Conservation (phyloP, 2,113 vertebrate genomes). For the Numida meleagris region DNA sequence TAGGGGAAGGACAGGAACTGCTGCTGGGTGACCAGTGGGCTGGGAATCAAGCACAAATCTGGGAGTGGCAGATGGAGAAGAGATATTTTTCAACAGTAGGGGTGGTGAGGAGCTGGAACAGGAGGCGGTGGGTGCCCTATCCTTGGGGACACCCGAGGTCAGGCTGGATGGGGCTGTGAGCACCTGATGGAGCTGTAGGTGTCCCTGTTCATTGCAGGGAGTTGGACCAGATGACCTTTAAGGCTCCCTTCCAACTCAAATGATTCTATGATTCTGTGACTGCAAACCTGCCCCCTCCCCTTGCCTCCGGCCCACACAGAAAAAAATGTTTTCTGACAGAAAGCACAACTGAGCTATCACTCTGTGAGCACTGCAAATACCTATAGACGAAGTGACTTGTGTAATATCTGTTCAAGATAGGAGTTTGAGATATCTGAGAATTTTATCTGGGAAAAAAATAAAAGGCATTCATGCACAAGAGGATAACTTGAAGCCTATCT, state of each 20-base stretch:
- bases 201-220: not conserved
- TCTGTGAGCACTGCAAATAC: not conserved
- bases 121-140: not conserved
- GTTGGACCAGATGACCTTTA: not conserved
- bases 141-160: not conserved
- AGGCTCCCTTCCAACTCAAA: not conserved
- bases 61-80: no score
- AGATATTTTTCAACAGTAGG: no score
- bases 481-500: conserved; percentile 46
- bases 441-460: not conserved
- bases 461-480: conserved; percentile 27
- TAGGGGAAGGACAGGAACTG: not conserved
- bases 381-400: not conserved
- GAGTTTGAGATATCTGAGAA: conserved; percentile 36
- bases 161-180: not conserved
- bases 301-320: not conserved
- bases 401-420: not conserved
- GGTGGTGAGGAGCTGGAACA: not conserved
- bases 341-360: not conserved
- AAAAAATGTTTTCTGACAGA: not conserved
- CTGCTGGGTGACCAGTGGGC: not conserved
- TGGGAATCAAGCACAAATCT: no score
- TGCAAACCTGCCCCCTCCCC: not conserved
- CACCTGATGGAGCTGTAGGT: not conserved
- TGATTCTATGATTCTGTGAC: not conserved